Percentiles rank a stretch among this genome's conserved stretches.
Conservation (phyloP, 2,797 vertebrate species). For the Falco rusticolus region DNA sequence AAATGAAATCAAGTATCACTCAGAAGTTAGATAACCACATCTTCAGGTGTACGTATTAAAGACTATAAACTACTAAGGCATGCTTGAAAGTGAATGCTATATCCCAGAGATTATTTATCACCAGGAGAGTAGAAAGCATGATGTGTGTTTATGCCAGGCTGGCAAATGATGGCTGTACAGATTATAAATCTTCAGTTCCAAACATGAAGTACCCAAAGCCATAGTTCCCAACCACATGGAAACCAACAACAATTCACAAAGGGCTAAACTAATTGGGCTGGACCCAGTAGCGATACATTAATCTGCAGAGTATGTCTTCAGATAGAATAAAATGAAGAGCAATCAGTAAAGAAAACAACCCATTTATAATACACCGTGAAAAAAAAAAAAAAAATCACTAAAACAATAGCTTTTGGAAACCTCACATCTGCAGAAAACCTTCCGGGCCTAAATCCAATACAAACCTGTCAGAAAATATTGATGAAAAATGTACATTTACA, state of each 20-base stretch:
- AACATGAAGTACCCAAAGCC: neutral
- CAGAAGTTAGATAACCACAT: neutral
- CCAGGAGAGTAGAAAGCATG: neutral
- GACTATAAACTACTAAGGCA: neutral
- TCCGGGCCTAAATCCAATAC: conserved; percentile 70
- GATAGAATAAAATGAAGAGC: conserved; percentile 46
- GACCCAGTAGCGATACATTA: conserved; percentile 43
- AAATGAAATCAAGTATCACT: neutral
- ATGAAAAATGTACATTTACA: conserved; percentile 69
- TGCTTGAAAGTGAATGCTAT: neutral
- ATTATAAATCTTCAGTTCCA: conserved; percentile 33
- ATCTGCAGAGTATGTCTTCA: conserved; percentile 36
- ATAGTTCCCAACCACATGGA: conserved; percentile 7
- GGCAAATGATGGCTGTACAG: neutral
- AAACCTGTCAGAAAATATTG: conserved; percentile 72
- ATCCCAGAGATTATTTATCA: conserved; percentile 8
- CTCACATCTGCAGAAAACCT: conserved; percentile 64
- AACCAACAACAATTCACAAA: conserved; percentile 43
- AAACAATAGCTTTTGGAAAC: conserved; percentile 66
- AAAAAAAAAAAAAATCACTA: conserved; percentile 52
- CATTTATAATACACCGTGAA: conserved; percentile 48
- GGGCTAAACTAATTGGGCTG: neutral
- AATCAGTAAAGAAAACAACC: conserved; percentile 53
- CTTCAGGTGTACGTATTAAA: neutral
- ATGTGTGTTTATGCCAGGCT: neutral